Base-by-base conservation (phyloP, 2,113 vertebrate species). In the Panurus biarmicus region DNA sequence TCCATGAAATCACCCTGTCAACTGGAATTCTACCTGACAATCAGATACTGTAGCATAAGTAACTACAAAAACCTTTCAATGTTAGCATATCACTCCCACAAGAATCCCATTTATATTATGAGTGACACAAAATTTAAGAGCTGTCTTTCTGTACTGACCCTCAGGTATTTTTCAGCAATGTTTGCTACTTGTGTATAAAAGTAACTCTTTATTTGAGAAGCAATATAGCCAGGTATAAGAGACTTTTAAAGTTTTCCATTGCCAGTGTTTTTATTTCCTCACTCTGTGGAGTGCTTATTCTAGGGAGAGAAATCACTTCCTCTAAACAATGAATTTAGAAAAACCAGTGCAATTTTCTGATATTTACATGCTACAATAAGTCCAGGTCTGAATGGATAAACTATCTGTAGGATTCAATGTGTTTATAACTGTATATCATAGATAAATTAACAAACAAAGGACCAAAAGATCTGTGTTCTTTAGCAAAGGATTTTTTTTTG, bases 181-280 rank as follows among this genome's bases (percentile, higher is more conserved):
- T 89, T 83, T 83, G 40, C 61, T 81, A 47, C 45, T 75, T 19
- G 19, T 57, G 9, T 81, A 61, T 87, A 95, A 89, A 94, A 53
- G 23, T 87, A 89, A 45, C 17, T 54, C 45, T 94, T 58, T 73
- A 69, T 95, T 85, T 85, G 21, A 85, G 45, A 69, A 80, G 28
- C 87, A 84, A 95, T 84, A 87, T 14, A 88, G 26, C 61, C 76
- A 93, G 42, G 28, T 87, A 11, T 57, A 84, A 51, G n/a, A 58
- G 48, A 86, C 9, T 33, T 94, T 77, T 81, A 12, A 36, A 95
- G 65, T 54, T 92, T 96, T 85, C 60, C 12, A 50, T 90, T 91
- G 74, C 47, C 44, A 40, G 20, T 20, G 31, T 57, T 94, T 51
- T 89, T 94, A 94, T 76, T 94, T 96, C 38, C 42, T 95, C 84